Evolutionary conservation across 2,797 vertebrate species (phyloP).

Genomic region (Falco peregrinus): DNA sequence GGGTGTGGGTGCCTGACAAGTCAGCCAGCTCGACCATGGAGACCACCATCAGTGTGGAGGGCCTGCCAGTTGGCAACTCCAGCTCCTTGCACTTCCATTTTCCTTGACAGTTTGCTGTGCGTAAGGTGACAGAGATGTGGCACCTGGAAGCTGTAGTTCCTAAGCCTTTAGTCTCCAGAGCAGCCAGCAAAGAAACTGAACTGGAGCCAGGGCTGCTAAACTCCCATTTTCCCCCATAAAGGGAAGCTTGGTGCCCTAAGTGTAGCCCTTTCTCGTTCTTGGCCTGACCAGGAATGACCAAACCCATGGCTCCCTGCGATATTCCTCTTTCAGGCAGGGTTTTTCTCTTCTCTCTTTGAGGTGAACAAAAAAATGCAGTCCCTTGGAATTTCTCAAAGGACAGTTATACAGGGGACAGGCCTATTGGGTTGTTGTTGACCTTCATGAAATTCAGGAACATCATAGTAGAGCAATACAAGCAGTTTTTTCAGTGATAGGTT

Average conservation of each 20-base stretch:
- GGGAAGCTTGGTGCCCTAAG: not conserved
- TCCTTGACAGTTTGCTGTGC: not conserved
- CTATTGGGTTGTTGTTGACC: not conserved
- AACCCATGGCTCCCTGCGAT: not conserved
- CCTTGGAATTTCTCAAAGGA: not conserved
- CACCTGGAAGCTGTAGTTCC: not conserved
- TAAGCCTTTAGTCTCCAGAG: not conserved
- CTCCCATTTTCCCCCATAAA: not conserved
- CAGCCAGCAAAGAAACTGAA: not conserved
- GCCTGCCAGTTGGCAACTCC: not conserved
- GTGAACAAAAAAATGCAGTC: not conserved
- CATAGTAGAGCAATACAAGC: not conserved
- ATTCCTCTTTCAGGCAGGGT: not conserved
- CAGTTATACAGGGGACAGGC: not conserved
- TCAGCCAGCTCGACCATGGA: not conserved
- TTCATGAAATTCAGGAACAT: not conserved
- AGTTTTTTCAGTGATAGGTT: not conserved
- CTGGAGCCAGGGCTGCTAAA: not conserved
- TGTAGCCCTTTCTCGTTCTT: not conserved
- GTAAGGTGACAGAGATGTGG: not conserved
- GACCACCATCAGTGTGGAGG: not conserved
- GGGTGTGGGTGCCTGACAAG: not conserved
- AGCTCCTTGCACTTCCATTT: not conserved
- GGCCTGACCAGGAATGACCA: not conserved
- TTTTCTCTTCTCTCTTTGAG: not conserved